These are phyloP conservation scores for Andricus quercusramuli DNA, from an alignment of 2,888 invertebrate species.

Conservation along the genomic window DNA sequence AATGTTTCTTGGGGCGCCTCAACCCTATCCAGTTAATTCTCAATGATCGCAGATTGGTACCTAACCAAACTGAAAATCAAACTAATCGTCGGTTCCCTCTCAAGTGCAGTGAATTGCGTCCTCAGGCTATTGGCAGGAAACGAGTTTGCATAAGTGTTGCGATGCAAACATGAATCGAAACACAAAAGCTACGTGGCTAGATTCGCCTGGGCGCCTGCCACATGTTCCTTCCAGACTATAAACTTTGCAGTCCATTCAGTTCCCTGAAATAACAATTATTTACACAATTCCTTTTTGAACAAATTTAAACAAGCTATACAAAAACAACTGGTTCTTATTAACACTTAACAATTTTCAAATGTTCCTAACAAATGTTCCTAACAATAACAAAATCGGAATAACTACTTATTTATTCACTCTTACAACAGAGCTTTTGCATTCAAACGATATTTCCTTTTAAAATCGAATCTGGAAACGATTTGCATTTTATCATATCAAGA, in stretches of 20 bases:
- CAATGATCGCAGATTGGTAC: slow-evolving; percentile 41
- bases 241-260: slow-evolving; percentile 38
- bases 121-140: slow-evolving; percentile 73
- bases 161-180: slow-evolving; percentile 78
- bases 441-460: background rate
- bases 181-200: slow-evolving; percentile 75
- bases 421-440: background rate
- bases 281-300: background rate
- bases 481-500: background rate
- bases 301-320: background rate
- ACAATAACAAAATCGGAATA: background rate
- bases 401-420: background rate
- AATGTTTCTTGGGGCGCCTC: slow-evolving; percentile 17
- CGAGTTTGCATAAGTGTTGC: slow-evolving; percentile 68
- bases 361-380: too few species aligned
- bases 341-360: too few species aligned
- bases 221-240: slow-evolving; percentile 67
- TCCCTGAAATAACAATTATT: slow-evolving; percentile 10
- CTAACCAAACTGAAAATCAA: slow-evolving; percentile 66
- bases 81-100: slow-evolving; percentile 69
- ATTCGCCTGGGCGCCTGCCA: slow-evolving; percentile 70
- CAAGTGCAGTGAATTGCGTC: slow-evolving; percentile 68
- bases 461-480: background rate
- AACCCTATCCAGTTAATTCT: slow-evolving; percentile 15
- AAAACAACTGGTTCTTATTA: too few species aligned